A percentile compares a stretch with the other conserved stretches of the same genome.
Evolutionary conservation across 2,113 vertebrate genomes (phyloP).

Genomic region (Argyrosomus japonicus): DNA sequence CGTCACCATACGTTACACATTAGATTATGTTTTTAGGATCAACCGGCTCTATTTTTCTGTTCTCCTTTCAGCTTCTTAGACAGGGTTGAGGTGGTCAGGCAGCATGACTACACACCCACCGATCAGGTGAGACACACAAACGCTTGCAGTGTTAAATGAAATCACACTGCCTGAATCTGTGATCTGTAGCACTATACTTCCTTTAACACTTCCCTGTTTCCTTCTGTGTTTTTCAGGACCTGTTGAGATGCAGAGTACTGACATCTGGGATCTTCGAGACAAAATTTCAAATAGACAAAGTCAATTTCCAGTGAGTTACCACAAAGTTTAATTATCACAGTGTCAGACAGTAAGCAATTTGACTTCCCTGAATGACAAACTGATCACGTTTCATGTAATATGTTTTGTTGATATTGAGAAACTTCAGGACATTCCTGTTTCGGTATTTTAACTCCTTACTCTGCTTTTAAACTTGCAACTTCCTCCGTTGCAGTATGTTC

Average conservation of each 20-base stretch:
- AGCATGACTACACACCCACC: constrained; percentile 79
- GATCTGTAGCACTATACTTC: neutral
- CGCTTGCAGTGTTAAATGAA: neutral
- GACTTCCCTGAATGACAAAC: neutral
- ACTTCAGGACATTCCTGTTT: too few species aligned
- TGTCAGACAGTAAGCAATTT: neutral
- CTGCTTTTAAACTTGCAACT: neutral
- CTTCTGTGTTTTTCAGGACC: constrained; percentile 85
- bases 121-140: constrained; percentile 73
- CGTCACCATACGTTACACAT: neutral
- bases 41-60: constrained; percentile 8
- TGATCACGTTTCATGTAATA: neutral
- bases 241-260: constrained; percentile 97
- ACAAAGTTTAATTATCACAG: too few species aligned
- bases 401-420: neutral
- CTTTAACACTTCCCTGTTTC: neutral
- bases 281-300: constrained; percentile 96
- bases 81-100: constrained; percentile 77
- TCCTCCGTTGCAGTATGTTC: constrained; percentile 90
- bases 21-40: neutral
- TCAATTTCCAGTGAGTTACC: constrained; percentile 86
- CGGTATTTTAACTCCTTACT: neutral
- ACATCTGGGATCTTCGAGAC: constrained; percentile 99
- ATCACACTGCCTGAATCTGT: neutral
- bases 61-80: constrained; percentile 77